phyloP scores from a whole-genome alignment of 2,888 invertebrate genomes.

The Conistra vaccinii region DNA sequence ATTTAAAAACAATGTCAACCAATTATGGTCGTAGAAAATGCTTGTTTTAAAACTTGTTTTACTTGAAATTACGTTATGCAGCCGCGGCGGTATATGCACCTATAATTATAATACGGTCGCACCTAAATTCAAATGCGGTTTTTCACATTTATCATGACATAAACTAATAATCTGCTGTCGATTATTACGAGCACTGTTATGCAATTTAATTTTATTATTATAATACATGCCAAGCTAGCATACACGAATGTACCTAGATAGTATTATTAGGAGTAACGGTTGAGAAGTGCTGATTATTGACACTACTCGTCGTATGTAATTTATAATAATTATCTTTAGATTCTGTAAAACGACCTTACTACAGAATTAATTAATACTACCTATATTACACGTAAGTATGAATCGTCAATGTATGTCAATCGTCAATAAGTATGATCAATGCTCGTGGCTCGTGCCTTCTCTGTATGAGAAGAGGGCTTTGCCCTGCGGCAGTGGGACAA shows the following conservation, averaged over 20 bases:
- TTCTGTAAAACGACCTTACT: not conserved
- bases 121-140: slow-evolving; percentile 37
- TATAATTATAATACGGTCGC: slow-evolving; percentile 1
- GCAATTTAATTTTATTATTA: slow-evolving; percentile 41
- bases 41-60: slow-evolving; percentile 58
- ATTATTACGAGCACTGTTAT: slow-evolving; percentile 25
- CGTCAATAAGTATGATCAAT: no score
- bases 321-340: not conserved
- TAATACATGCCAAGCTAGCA: slow-evolving; percentile 21
- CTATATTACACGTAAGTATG: not conserved
- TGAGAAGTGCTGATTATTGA: slow-evolving; percentile 1
- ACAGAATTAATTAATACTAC: slow-evolving; percentile 5
- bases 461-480: not conserved
- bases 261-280: slow-evolving; percentile 3
- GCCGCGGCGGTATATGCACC: slow-evolving; percentile 2
- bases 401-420: no score
- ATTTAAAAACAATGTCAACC: slow-evolving; percentile 66
- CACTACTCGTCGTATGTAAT: not conserved
- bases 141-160: slow-evolving; percentile 43
- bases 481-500: not conserved
- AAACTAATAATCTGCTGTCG: slow-evolving; percentile 33
- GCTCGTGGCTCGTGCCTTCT: no score
- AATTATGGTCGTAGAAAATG: slow-evolving; percentile 52
- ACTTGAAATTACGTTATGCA: slow-evolving; percentile 48
- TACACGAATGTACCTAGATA: slow-evolving; percentile 19